Evolutionary conservation across 2,888 invertebrate species (phyloP).

Genomic region (Anagyrus pseudococci): DNA sequence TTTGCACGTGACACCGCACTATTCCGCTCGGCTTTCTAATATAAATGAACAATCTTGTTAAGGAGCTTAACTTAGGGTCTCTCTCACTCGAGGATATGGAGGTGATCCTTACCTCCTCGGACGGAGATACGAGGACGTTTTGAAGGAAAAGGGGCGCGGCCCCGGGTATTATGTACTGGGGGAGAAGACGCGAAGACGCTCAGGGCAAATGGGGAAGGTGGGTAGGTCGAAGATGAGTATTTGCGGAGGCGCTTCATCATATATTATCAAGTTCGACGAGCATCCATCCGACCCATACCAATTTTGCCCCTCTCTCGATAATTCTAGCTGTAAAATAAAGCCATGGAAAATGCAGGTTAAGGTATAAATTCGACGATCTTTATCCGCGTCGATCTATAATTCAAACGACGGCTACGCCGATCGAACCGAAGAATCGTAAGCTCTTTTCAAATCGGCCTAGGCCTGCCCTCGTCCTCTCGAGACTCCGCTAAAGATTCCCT

Average conservation of each 20-base stretch:
- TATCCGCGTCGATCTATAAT: no score
- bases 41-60: slow-evolving; percentile 55
- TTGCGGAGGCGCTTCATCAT: slow-evolving; percentile 50
- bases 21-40: slow-evolving; percentile 5
- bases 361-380: no score
- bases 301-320: no score
- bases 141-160: slow-evolving; percentile 7
- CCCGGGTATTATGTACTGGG: slow-evolving; percentile 1
- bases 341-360: no score
- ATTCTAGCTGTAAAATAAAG: no score
- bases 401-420: no score
- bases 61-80: slow-evolving; percentile 47
- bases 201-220: slow-evolving; percentile 11
- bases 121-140: background rate
- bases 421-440: no score
- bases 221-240: slow-evolving; percentile 3
- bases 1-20: slow-evolving; percentile 8
- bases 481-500: no score
- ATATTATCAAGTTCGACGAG: slow-evolving; percentile 50
- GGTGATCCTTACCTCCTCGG: no score
- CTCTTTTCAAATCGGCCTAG: no score
- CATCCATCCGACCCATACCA: no score
- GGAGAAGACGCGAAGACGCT: background rate
- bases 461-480: no score
- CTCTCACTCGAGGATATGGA: slow-evolving; percentile 7